Evolutionary conservation across 37 sponge, comb jelly and placozoan genomes (phyloP), one percentile per base, ranked within the genome.

Genomic region (Chondrilla cf. caribensis): DNA sequence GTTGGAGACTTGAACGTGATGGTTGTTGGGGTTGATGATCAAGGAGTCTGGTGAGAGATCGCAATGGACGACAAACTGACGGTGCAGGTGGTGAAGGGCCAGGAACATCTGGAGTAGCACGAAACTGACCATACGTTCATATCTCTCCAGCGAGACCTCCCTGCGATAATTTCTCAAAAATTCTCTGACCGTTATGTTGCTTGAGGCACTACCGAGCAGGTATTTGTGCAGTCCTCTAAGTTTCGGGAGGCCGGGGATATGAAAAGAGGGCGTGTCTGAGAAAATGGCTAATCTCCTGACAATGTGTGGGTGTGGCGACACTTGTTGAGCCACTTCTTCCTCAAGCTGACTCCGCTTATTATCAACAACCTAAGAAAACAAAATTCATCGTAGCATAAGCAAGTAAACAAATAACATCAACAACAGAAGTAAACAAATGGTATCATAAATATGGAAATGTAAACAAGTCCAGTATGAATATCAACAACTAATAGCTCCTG

Each of bases 41-140:
- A 85, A 29, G 58, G 70, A 67, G 54, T 84, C 71, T 3, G 75
- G 33, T 0, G 79, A 55, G 7, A 90, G 54, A 41, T 90, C 86
- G 14, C 90, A 18, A 25, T 90, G 90, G 18, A 81, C 81, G 25
- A 85, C 68, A 14, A 79, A 82, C 70, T 85, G 87, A 24, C 77
- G 8, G 33, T 90, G 59, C 54, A 90, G 78, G 39, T 86, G 80
- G 6, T 82, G 76, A 1, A 90, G 73, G 28, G 80, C 90, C 0
- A 44, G 36, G 7, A 90, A 70, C 54, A 90, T 24, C 77, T 90
- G 90, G 28, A 85, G 31, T 17, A 90, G 60, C 0, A 55, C 33
- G 3, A 85, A 17, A 0, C 81, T 35, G 2, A 90, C 60, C 17
- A 44, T n/a, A n/a, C 79, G 60, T 38, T 60, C 80, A 51, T 78